Percentiles rank a stretch among this genome's conserved stretches.
Conservation (phyloP, 2,113 vertebrate genomes). For the Pedetes capensis region DNA sequence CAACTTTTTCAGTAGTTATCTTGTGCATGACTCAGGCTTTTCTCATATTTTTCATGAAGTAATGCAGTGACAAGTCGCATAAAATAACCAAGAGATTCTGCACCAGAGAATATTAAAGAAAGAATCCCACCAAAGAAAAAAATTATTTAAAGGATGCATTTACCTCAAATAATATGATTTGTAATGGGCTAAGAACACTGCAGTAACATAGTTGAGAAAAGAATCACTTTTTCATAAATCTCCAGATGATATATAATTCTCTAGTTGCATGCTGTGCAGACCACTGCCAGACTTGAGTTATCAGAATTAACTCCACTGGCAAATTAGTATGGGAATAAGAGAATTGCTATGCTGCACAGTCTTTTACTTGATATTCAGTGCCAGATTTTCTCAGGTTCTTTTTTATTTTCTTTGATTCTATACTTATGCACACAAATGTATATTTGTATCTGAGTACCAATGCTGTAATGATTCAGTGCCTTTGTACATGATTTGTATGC, state of each 20-base stretch:
- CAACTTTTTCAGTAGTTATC: constrained; percentile 34
- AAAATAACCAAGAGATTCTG: not conserved
- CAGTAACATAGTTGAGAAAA: not conserved
- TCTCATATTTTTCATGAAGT: not conserved
- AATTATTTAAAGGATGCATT: constrained; percentile 44
- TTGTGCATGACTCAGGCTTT: constrained; percentile 29
- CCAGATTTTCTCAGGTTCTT: constrained; percentile 58
- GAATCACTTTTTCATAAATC: constrained; percentile 45
- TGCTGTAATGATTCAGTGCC: constrained; percentile 23
- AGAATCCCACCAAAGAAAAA: constrained; percentile 32
- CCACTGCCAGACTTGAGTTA: constrained; percentile 54
- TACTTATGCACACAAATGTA: constrained; percentile 37
- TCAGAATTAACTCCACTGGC: constrained; percentile 65
- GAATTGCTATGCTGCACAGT: not conserved
- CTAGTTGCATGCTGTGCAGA: not conserved
- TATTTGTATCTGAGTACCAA: constrained; percentile 18
- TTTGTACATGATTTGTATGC: constrained; percentile 38
- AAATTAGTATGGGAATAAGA: constrained; percentile 67
- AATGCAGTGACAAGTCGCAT: constrained; percentile 22
- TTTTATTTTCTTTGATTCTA: constrained; percentile 34
- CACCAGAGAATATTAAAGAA: not conserved
- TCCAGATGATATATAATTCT: constrained; percentile 52
- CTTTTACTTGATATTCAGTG: constrained; percentile 49
- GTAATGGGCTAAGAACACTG: constrained; percentile 57
- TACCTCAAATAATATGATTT: constrained; percentile 33